phyloP scores from a whole-genome alignment of 2,113 vertebrate genomes.

The Pterocles gutturalis region DNA sequence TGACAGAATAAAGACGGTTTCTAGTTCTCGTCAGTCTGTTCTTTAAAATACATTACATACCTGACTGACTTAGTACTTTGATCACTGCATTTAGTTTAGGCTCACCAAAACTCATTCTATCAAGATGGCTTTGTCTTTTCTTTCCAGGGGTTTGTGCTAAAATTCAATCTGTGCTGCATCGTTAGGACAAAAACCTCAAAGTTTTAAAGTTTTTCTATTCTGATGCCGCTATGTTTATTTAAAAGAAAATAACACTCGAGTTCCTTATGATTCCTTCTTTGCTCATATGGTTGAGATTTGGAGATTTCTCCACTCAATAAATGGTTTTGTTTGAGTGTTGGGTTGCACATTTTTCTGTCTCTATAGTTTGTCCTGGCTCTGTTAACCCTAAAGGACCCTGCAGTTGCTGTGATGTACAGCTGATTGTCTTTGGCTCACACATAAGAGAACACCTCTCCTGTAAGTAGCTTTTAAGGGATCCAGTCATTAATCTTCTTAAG shows the following conservation, averaged over 20 bases:
- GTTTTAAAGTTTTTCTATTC: background rate
- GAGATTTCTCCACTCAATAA: background rate
- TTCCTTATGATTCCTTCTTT: background rate
- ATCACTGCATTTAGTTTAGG: background rate
- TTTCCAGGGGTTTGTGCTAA: background rate
- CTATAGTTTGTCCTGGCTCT: background rate
- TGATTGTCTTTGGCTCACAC: background rate
- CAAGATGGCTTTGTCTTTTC: background rate
- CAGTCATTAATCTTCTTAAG: constrained; percentile 60
- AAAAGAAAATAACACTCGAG: background rate
- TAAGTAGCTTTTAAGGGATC: constrained; percentile 56
- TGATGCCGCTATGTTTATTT: background rate
- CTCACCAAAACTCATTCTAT: background rate
- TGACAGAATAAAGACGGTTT: constrained; percentile 27
- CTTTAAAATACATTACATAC: background rate
- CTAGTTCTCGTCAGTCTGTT: background rate
- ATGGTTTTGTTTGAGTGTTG: background rate
- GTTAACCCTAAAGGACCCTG: background rate
- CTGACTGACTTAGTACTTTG: constrained; percentile 20
- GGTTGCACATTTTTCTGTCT: background rate
- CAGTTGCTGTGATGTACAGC: background rate
- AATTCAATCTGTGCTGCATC: background rate
- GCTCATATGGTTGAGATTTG: background rate
- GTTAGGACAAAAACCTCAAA: background rate
- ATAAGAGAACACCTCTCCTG: constrained; percentile 45